phyloP scores from a whole-genome alignment of 2,888 invertebrate genomes.

The Zygothrica quintamaculata region DNA sequence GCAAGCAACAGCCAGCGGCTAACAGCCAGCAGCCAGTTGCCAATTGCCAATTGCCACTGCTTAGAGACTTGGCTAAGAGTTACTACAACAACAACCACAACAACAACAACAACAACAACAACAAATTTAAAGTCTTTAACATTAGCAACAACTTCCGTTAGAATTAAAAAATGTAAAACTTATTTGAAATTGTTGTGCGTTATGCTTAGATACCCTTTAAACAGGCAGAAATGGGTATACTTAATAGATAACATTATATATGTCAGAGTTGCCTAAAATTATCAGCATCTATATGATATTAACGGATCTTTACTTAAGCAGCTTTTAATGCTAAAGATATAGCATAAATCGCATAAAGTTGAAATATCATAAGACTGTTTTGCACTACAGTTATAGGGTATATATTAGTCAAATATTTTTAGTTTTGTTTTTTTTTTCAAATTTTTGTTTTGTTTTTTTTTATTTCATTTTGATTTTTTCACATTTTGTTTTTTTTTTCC shows the following conservation, averaged over 20 bases:
- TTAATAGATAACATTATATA: too few species aligned
- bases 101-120: conserved; percentile 32
- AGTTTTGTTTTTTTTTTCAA: conserved; percentile 10
- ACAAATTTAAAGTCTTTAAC: conserved; percentile 10
- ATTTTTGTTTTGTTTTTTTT: conserved; percentile 30
- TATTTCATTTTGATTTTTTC: conserved; percentile 26
- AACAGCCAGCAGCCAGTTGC: conserved; percentile 11
- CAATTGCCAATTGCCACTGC: conserved; percentile 15
- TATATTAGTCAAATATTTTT: neutral
- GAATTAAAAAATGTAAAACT: conserved; percentile 59
- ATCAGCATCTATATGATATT: too few species aligned
- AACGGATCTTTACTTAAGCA: too few species aligned
- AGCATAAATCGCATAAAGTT: too few species aligned
- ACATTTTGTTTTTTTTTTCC: too few species aligned
- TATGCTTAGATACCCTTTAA: neutral
- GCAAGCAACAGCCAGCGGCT: conserved; percentile 13
- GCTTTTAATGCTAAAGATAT: too few species aligned
- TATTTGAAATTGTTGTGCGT: conserved; percentile 47
- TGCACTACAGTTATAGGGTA: neutral
- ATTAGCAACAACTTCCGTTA: conserved; percentile 69
- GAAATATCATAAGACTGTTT: too few species aligned
- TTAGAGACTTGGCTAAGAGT: conserved; percentile 51
- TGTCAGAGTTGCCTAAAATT: too few species aligned
- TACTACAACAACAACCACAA: too few species aligned
- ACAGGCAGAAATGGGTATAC: too few species aligned